phyloP scores from a whole-genome alignment of 2,113 vertebrate genomes.

The Vanacampus margaritifer region DNA sequence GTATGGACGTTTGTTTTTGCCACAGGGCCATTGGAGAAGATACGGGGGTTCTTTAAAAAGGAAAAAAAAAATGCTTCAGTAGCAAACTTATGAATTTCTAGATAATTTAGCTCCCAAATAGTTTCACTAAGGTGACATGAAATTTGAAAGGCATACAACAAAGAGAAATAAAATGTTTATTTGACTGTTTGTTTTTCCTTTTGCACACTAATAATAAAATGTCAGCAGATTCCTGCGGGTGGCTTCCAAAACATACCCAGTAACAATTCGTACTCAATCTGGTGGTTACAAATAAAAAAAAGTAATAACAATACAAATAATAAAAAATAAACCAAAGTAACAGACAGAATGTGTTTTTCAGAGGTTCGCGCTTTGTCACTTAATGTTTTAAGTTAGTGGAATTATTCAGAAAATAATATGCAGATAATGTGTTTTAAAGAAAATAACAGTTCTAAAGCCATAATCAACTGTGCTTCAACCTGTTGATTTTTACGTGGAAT shows the following conservation, averaged over 20 bases:
- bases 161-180: conserved; percentile 71
- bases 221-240: conserved; percentile 53
- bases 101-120: too few species aligned
- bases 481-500: conserved; percentile 44
- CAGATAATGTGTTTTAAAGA: not conserved
- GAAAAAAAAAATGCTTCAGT: not conserved
- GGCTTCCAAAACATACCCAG: conserved; percentile 38
- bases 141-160: conserved; percentile 28
- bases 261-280: conserved; percentile 57
- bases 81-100: too few species aligned
- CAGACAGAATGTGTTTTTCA: conserved; percentile 26
- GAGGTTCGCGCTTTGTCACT: conserved; percentile 21
- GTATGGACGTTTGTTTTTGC: too few species aligned
- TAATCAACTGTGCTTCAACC: not conserved
- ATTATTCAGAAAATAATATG: not conserved
- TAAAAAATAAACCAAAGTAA: conserved; percentile 43
- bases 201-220: conserved; percentile 60
- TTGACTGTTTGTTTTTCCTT: conserved; percentile 51
- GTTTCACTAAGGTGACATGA: not conserved
- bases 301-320: conserved; percentile 30
- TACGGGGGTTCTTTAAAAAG: not conserved
- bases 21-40: not conserved
- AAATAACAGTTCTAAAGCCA: not conserved
- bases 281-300: conserved; percentile 44
- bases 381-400: conserved; percentile 19